Evolutionary conservation across 1,140 invertebrate genomes (phyloP), one percentile per base, ranked within the genome.

Genomic region (Agrilus planipennis): DNA sequence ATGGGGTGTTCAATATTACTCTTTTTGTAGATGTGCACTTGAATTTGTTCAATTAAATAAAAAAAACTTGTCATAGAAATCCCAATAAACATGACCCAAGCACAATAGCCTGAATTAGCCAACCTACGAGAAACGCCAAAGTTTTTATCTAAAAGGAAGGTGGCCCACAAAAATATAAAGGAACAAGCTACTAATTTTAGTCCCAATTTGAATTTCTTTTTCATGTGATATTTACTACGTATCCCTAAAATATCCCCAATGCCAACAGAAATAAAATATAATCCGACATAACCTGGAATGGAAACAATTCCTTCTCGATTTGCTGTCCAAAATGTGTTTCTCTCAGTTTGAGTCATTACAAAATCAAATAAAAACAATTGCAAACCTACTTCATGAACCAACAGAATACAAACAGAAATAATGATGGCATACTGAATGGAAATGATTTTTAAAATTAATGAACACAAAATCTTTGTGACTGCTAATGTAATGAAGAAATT

Each of bases 401-500:
- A 37, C 12, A 81, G 49, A n/a, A 81, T 52, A 36, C 65, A 46
- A 15, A 78, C 31, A 12, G 68, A 71, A 34, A 71, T 65, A 45
- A 65, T 58, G 48, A 69, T 47, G 14, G 70, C 58, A 23, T 43
- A 40, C 37, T 57, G 62, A 4, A 65, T 57, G 31, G 51, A 55
- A 30, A 74, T 50, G 15, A 69, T 57, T 27, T 58, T 64, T 11
- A 79, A 61, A 18, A 83, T 49, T 21, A 76, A 44, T 18, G 72
- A 73, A 16, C 75, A 75, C 15, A 85, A 53, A 1, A 91, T 56
- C 71, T 89, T 91, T 4, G 88, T 79, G 29, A 81, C 64, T 17
- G 84, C 87, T 23, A 97, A 60, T 1, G 89, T 95, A 41, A 94
- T 79, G 57, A 96, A 97, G 59, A 97, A 97, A 62, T 98, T 98